A percentile compares a stretch with the other conserved stretches of the same genome.
These are phyloP conservation scores for Silurus lanzhouensis DNA, from an alignment of 2,797 vertebrate genomes.

Conservation along the genomic window DNA sequence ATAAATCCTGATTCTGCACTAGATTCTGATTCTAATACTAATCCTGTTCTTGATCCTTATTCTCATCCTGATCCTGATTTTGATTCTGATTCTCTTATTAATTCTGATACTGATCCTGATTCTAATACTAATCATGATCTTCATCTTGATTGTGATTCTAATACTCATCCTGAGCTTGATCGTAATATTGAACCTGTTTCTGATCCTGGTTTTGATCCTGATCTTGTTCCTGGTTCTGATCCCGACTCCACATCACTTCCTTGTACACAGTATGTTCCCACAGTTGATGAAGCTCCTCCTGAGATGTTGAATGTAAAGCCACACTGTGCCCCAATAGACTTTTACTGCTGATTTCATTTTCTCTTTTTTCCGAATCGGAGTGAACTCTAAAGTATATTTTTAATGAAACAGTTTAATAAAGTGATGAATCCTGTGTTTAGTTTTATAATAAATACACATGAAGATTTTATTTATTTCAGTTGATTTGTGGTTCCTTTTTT, in stretches of 20 bases:
- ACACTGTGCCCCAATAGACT: conserved; percentile 12
- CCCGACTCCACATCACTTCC: background rate
- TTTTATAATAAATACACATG: background rate
- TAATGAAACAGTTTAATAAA: background rate
- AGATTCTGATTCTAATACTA: too few species aligned
- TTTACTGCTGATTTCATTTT: background rate
- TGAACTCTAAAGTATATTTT: background rate
- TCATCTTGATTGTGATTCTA: too few species aligned
- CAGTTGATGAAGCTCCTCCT: conserved; percentile 34
- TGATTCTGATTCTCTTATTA: too few species aligned
- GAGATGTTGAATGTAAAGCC: conserved; percentile 68
- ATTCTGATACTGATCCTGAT: too few species aligned
- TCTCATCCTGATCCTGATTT: too few species aligned
- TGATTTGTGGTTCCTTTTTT: background rate
- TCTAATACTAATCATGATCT: too few species aligned
- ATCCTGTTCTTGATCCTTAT: too few species aligned
- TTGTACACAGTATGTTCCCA: background rate
- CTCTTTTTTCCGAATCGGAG: background rate
- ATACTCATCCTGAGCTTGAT: too few species aligned
- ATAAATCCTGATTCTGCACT: too few species aligned
- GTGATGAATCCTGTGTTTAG: background rate
- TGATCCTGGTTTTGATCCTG: too few species aligned
- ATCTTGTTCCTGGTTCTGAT: too few species aligned
- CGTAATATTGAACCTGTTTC: too few species aligned
- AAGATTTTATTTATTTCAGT: background rate